Percentiles rank a stretch among this genome's conserved stretches.
Conservation (phyloP, 1,140 invertebrate genomes). For the Drosophila neocordata region DNA sequence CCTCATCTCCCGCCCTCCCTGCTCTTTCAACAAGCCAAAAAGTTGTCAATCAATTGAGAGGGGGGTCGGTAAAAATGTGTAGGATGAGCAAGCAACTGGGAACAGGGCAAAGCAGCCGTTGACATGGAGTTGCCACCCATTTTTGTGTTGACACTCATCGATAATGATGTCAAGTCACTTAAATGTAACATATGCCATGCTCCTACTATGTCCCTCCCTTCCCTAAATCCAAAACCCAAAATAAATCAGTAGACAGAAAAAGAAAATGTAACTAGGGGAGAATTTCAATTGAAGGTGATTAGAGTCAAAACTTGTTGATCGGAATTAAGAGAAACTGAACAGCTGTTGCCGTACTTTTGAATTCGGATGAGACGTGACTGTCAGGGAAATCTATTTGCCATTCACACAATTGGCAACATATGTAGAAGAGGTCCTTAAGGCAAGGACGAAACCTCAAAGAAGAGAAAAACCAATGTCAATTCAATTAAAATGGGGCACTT, state of each 20-base stretch:
- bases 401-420: slow-evolving; percentile 62
- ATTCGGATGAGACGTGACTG: slow-evolving; percentile 25
- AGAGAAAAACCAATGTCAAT: slow-evolving; percentile 55
- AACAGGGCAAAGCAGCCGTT: slow-evolving; percentile 12
- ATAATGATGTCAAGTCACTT: slow-evolving; percentile 80
- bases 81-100: slow-evolving; percentile 38
- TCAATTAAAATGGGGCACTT: slow-evolving; percentile 78
- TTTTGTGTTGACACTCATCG: slow-evolving; percentile 68
- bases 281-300: slow-evolving; percentile 13
- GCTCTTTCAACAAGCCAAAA: background rate
- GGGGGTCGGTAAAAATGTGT: background rate
- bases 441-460: slow-evolving; percentile 18
- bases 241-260: slow-evolving; percentile 18
- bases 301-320: slow-evolving; percentile 13
- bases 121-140: slow-evolving; percentile 44
- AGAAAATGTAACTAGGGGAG: slow-evolving; percentile 8
- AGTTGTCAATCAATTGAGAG: slow-evolving; percentile 65
- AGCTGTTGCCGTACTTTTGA: slow-evolving; percentile 34
- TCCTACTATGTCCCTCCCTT: slow-evolving; percentile 13
- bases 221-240: slow-evolving; percentile 5
- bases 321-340: slow-evolving; percentile 49
- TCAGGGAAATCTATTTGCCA: slow-evolving; percentile 11
- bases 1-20: background rate
- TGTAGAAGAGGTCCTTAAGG: slow-evolving; percentile 49
- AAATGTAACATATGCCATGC: slow-evolving; percentile 46